Evolutionary conservation across 2,888 invertebrate species (phyloP), one percentile per base, ranked within the genome.

Genomic region (Odiellus spinosus): DNA sequence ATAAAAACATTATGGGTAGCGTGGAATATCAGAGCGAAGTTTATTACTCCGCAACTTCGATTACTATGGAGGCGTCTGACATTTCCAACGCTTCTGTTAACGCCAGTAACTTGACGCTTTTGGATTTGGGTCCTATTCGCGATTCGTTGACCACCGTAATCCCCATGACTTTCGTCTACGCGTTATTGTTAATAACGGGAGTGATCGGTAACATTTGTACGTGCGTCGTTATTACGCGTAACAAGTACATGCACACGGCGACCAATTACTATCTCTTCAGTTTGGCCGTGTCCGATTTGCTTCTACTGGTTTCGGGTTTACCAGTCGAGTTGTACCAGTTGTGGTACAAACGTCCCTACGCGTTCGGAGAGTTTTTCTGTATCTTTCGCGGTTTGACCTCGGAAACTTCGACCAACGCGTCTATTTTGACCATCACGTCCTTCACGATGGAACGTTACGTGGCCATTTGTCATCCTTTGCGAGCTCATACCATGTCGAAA

Each of bases 371-470:
- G 60, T 73, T 74, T 3, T 76, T 82, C 56, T 88, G 87, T 65
- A 73, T 83, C 8, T 65, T 79, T 6, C 73, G 84, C 32, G 81
- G 82, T 5, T 73, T 86, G 44, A 76, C 82, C 0, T 82, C 86
- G 0, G 88, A 88, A 65, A 82, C 82, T n/a, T 73, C 74, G 19
- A 70, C 72, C 1, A 73, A 74, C 58, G 84, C 84, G 1, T 86
- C 87, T 0, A 85, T 90, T 2, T 59, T 72, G 35, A 71, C 71
- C 12, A 88, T 90, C 59, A 85, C 86, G 0, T 84, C 86, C 1
- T 88, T 87, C 64, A 87, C 87, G 0, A 75, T 82, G 34, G 87
- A 87, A 63, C 71, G 88, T 52, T 90, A 85, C 63, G 76, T 85
- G 38, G 85, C 85, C 45, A 85, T 86, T 57, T 85, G 85, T 60